Evolutionary conservation across 1,140 invertebrate species (phyloP).

Genomic region (Trichoplusia ni): DNA sequence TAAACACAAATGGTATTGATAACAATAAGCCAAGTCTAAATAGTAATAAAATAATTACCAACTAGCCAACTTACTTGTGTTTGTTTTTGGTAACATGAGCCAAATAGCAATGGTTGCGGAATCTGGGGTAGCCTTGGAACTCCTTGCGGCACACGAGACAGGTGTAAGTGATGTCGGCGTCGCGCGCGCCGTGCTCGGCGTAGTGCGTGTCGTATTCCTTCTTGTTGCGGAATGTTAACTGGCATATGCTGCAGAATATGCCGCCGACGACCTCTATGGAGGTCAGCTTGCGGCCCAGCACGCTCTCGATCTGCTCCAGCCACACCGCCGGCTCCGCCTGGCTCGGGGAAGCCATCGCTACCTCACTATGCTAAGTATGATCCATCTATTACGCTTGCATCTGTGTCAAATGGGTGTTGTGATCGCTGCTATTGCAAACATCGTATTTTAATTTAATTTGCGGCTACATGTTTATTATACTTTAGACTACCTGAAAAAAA

Average conservation of each 20-base stretch:
- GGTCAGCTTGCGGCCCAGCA: constrained; percentile 52
- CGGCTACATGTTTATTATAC: constrained; percentile 66
- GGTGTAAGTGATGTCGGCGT: constrained; percentile 58
- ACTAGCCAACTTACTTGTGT: constrained; percentile 74
- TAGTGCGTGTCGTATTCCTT: constrained; percentile 71
- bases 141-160: constrained; percentile 69
- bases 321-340: constrained; percentile 9
- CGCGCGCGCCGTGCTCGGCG: constrained; percentile 48
- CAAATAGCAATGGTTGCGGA: constrained; percentile 71
- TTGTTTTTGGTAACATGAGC: constrained; percentile 66
- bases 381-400: constrained; percentile 63
- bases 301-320: constrained; percentile 11
- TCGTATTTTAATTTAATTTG: constrained; percentile 49
- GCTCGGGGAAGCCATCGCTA: constrained; percentile 58
- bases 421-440: constrained; percentile 58
- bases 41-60: background rate
- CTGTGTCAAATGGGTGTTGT: constrained; percentile 62
- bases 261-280: constrained; percentile 73
- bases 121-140: constrained; percentile 62
- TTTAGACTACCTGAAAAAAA: constrained; percentile 50
- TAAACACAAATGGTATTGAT: too few species aligned
- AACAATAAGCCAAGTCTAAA: too few species aligned
- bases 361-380: constrained; percentile 52
- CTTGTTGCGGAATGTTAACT: constrained; percentile 60
- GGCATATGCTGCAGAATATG: constrained; percentile 67